Evolutionary conservation across 1,140 invertebrate species (phyloP).

Genomic region (Pteromalus puparum): DNA sequence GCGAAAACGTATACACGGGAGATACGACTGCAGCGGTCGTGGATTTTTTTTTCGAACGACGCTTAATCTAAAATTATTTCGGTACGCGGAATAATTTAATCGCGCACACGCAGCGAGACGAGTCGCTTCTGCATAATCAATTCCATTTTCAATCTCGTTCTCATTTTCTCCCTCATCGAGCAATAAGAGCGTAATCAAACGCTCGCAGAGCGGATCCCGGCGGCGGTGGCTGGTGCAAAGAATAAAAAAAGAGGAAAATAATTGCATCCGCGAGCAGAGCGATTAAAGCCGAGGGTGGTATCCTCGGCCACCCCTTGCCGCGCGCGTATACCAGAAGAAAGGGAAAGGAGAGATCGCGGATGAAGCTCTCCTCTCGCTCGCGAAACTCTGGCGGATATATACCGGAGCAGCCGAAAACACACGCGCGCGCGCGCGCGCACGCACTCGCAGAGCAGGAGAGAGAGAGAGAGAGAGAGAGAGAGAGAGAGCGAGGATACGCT

Average conservation of each 20-base stretch:
- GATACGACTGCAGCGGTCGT: not conserved
- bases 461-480: not conserved
- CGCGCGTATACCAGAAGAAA: constrained; percentile 19
- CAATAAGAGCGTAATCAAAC: constrained; percentile 49
- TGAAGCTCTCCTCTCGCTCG: constrained; percentile 12
- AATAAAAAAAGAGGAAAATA: constrained; percentile 44
- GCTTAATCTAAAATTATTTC: constrained; percentile 12
- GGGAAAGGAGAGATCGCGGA: constrained; percentile 43
- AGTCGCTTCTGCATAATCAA: constrained; percentile 26
- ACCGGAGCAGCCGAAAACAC: not conserved
- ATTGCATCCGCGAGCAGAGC: constrained; percentile 49
- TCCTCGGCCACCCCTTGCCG: not conserved
- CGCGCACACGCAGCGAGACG: not conserved
- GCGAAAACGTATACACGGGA: too few species aligned
- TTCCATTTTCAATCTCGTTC: constrained; percentile 44
- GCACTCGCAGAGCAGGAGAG: constrained; percentile 1
- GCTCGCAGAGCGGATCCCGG: constrained; percentile 30
- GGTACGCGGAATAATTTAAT: not conserved
- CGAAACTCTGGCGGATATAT: constrained; percentile 23
- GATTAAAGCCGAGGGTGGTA: constrained; percentile 44
- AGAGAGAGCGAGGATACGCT: constrained; percentile 28
- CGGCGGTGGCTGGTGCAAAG: not conserved
- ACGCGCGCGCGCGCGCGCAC: constrained; percentile 33
- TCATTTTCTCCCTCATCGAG: constrained; percentile 34
- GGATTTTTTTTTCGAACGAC: not conserved